These are phyloP conservation scores for Branchinecta lindahli DNA, from an alignment of 1,140 invertebrate species.

Conservation along the genomic window DNA sequence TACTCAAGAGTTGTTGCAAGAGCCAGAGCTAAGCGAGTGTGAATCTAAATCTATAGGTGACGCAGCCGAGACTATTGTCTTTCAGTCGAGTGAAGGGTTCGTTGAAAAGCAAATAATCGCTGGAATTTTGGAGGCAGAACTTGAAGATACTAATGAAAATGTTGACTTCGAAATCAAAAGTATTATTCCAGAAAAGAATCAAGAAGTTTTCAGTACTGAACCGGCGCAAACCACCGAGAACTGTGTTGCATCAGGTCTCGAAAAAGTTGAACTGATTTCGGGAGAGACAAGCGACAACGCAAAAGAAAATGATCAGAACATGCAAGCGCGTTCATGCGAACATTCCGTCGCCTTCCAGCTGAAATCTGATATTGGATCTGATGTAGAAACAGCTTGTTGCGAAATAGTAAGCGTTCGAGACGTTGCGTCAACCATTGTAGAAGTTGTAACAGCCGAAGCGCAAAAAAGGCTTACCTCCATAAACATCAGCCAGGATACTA, in stretches of 20 bases:
- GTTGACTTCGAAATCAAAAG: conserved; percentile 38
- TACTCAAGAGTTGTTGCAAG: background rate
- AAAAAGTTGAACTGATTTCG: background rate
- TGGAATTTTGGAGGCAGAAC: conserved; percentile 30
- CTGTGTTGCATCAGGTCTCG: background rate
- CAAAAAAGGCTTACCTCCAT: background rate
- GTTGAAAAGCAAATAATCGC: conserved; percentile 13
- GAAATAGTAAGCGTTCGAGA: background rate
- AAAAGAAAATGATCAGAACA: background rate
- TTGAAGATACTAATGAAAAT: conserved; percentile 34
- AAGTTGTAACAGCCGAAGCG: background rate
- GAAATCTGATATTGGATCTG: conserved; percentile 16
- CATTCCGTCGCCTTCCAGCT: conserved; percentile 9
- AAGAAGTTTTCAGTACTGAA: too few species aligned
- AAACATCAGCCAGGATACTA: too few species aligned
- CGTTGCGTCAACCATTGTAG: background rate
- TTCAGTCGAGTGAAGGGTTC: background rate
- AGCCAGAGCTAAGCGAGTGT: background rate
- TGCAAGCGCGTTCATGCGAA: background rate
- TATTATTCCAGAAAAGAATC: conserved; percentile 32
- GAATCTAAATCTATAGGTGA: background rate
- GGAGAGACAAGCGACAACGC: background rate
- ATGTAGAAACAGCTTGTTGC: conserved; percentile 17
- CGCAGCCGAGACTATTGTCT: background rate
- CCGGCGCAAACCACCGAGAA: conserved; percentile 18